phyloP scores from a whole-genome alignment of 2,113 vertebrate genomes.

The Hippocampus guttulatus region DNA sequence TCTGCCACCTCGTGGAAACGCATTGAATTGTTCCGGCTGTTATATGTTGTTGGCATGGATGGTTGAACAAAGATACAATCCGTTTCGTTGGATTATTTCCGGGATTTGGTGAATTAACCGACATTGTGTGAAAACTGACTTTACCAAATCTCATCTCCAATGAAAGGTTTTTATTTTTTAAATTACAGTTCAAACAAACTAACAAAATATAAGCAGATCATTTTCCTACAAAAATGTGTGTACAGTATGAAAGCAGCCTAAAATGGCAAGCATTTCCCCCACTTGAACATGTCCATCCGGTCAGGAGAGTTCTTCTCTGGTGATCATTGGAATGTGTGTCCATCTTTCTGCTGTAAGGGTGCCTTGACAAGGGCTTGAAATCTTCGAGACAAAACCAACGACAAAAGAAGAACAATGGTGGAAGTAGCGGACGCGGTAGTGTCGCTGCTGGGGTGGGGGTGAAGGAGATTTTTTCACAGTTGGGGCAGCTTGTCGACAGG shows the following conservation, averaged over 20 bases:
- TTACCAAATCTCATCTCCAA: constrained; percentile 27
- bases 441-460: neutral
- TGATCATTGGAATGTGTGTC: constrained; percentile 74
- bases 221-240: constrained; percentile 84
- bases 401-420: constrained; percentile 37
- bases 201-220: constrained; percentile 86
- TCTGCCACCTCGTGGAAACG: neutral
- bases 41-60: too few species aligned
- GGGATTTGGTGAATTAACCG: too few species aligned
- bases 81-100: too few species aligned
- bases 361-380: constrained; percentile 48
- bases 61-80: too few species aligned
- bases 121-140: neutral
- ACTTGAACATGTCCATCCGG: constrained; percentile 48
- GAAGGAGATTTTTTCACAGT: constrained; percentile 72
- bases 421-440: constrained; percentile 17
- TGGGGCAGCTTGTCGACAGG: constrained; percentile 96
- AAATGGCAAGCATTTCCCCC: constrained; percentile 54
- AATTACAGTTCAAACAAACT: constrained; percentile 72
- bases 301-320: constrained; percentile 19
- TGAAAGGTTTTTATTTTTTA: constrained; percentile 64
- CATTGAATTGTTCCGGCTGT: too few species aligned
- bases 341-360: constrained; percentile 41
- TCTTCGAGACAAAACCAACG: constrained; percentile 39
- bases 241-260: constrained; percentile 86